Percentiles rank a stretch among this genome's conserved stretches.
Evolutionary conservation across 2,113 vertebrate species (phyloP).

Genomic region (Ondatra zibethicus): DNA sequence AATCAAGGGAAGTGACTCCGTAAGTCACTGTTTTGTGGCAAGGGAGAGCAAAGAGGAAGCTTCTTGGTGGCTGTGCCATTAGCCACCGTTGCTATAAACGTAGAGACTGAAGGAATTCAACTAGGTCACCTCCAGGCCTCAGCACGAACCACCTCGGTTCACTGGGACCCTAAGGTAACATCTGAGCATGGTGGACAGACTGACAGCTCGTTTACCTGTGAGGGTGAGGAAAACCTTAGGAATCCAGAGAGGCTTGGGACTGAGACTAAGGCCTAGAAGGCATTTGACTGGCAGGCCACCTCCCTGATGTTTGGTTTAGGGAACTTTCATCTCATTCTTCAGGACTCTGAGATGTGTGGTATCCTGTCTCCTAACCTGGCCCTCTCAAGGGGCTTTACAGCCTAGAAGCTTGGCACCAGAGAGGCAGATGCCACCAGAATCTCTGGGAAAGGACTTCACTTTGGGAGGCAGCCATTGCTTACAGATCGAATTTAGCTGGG

Average conservation of each 20-base stretch:
- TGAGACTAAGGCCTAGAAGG: neutral
- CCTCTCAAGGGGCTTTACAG: neutral
- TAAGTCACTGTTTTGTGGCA: neutral
- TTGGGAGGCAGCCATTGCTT: neutral
- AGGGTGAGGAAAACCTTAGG: neutral
- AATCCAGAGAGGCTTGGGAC: neutral
- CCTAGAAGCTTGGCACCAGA: neutral
- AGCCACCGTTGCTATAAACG: neutral
- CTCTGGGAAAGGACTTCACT: neutral
- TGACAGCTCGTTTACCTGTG: neutral
- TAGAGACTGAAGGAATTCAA: neutral
- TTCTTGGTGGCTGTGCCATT: neutral
- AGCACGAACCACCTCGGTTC: neutral
- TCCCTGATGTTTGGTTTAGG: neutral
- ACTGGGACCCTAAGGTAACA: neutral
- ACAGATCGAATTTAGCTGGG: neutral
- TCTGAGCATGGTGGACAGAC: neutral
- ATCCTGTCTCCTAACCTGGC: neutral
- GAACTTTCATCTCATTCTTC: neutral
- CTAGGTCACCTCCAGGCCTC: neutral
- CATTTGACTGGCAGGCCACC: neutral
- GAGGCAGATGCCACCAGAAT: neutral
- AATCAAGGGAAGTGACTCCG: neutral
- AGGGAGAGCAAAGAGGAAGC: slow-evolving; percentile 33
- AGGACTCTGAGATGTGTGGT: neutral